phyloP scores from a whole-genome alignment of 2,888 invertebrate species.

The Augiades crinisus region DNA sequence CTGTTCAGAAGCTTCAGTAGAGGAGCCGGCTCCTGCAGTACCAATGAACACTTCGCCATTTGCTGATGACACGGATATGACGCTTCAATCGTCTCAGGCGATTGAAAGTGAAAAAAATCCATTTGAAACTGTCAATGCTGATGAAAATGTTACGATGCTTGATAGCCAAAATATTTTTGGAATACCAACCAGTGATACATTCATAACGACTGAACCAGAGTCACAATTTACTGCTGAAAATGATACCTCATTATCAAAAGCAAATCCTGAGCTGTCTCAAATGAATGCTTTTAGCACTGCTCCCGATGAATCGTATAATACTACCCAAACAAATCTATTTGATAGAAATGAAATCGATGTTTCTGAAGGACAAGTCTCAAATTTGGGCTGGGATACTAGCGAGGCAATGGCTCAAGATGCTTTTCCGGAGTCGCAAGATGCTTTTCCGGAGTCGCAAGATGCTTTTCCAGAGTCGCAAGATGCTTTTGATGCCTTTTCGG shows the following conservation, averaged over 20 bases:
- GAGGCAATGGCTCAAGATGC: conserved; percentile 54
- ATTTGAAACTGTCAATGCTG: conserved; percentile 48
- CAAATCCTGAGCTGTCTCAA: conserved; percentile 30
- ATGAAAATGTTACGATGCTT: conserved; percentile 36
- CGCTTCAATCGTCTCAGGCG: conserved; percentile 35
- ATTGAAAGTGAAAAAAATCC: conserved; percentile 58
- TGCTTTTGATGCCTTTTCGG: conserved; percentile 93
- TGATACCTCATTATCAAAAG: conserved; percentile 34
- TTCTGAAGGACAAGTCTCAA: conserved; percentile 37
- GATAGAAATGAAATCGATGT: conserved; percentile 31
- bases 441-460: conserved; percentile 53
- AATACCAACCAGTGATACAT: conserved; percentile 41
- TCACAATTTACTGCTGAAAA: conserved; percentile 34
- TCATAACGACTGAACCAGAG: conserved; percentile 37
- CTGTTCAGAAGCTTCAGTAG: conserved; percentile 55
- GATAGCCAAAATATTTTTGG: conserved; percentile 46
- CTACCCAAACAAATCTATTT: conserved; percentile 29
- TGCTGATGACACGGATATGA: conserved; percentile 44
- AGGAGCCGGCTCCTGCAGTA: conserved; percentile 31
- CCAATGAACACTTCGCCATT: conserved; percentile 58
- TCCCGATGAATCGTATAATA: conserved; percentile 35
- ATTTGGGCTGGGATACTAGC: conserved; percentile 50
- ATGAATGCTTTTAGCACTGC: conserved; percentile 40
- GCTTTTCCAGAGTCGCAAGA: conserved; percentile 56
- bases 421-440: conserved; percentile 53